A percentile compares a stretch with the other conserved stretches of the same genome.
phyloP scores from a whole-genome alignment of 2,797 vertebrate species.

The Eleutherodactylus coqui region DNA sequence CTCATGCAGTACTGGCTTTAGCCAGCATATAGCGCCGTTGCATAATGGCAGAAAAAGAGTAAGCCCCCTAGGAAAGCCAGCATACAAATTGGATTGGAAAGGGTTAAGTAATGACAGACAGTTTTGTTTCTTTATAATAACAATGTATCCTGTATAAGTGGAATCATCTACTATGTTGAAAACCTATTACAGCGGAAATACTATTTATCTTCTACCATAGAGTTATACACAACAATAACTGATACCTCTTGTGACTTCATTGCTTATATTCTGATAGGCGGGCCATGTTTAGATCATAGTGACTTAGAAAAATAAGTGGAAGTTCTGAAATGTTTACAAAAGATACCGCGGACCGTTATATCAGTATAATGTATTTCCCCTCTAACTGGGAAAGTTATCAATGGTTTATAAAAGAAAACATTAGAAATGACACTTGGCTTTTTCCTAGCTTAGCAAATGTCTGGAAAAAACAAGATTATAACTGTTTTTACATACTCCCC shows the following conservation, averaged over 20 bases:
- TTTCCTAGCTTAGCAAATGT: slow-evolving; percentile 48
- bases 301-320: slow-evolving; percentile 42
- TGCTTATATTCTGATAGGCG: slow-evolving; percentile 29
- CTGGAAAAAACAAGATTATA: slow-evolving; percentile 42
- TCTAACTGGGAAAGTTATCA: slow-evolving; percentile 38
- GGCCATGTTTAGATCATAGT: slow-evolving; percentile 28
- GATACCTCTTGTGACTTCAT: slow-evolving; percentile 29
- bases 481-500: slow-evolving; percentile 46
- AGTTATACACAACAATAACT: slow-evolving; percentile 8
- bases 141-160: slow-evolving; percentile 1
- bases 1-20: too few relatives aligned
- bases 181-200: not conserved
- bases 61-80: too few relatives aligned
- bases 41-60: too few relatives aligned
- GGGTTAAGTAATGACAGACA: slow-evolving; percentile 6
- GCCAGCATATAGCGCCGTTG: too few relatives aligned
- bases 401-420: slow-evolving; percentile 41
- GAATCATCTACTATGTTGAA: not conserved
- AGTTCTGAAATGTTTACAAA: slow-evolving; percentile 23
- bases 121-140: not conserved
- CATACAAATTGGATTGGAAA: too few relatives aligned
- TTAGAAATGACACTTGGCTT: slow-evolving; percentile 40
- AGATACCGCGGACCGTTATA: slow-evolving; percentile 36
- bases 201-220: slow-evolving; percentile 32
- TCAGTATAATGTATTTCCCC: slow-evolving; percentile 43